phyloP scores from a whole-genome alignment of 2,888 invertebrate genomes.

The Apomyelois bistriatella region DNA sequence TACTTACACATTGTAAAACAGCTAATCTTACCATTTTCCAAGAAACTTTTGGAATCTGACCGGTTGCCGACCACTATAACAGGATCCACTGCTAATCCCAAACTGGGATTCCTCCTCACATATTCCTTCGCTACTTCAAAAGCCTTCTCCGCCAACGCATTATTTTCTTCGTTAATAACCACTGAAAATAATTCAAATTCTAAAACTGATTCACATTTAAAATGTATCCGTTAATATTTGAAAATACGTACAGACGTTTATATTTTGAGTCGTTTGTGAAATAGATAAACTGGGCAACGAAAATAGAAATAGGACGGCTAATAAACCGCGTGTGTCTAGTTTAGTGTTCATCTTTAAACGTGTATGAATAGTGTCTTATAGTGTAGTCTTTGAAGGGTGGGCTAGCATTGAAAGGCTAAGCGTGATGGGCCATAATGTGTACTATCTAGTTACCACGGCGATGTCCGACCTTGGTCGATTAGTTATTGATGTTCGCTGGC shows the following conservation, averaged over 20 bases:
- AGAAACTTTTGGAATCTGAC: slow-evolving; percentile 84
- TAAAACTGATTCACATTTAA: background rate
- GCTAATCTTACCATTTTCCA: slow-evolving; percentile 82
- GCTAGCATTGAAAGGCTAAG: slow-evolving; percentile 25
- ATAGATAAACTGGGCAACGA: slow-evolving; percentile 33
- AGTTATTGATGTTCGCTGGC: slow-evolving; percentile 53
- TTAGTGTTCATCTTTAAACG: slow-evolving; percentile 6
- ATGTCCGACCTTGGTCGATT: slow-evolving; percentile 60
- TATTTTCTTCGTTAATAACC: slow-evolving; percentile 87
- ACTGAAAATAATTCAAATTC: slow-evolving; percentile 64
- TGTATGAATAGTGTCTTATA: background rate
- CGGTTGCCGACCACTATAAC: slow-evolving; percentile 84
- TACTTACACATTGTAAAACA: background rate
- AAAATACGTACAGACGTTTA: slow-evolving; percentile 84
- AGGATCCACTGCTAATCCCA: slow-evolving; percentile 83
- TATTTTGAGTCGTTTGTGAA: slow-evolving; percentile 84
- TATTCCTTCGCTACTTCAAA: slow-evolving; percentile 86
- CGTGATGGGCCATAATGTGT: slow-evolving; percentile 45
- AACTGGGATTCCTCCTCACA: slow-evolving; percentile 83
- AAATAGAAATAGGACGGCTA: slow-evolving; percentile 32
- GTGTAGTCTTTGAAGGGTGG: slow-evolving; percentile 15
- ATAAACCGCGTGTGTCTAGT: slow-evolving; percentile 27
- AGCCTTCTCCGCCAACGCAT: slow-evolving; percentile 85
- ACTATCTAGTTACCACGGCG: slow-evolving; percentile 60
- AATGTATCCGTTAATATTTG: background rate